Percentiles rank a stretch among this genome's conserved stretches.
Evolutionary conservation across 2,113 vertebrate genomes (phyloP).

Genomic region (Calyptomena viridis): DNA sequence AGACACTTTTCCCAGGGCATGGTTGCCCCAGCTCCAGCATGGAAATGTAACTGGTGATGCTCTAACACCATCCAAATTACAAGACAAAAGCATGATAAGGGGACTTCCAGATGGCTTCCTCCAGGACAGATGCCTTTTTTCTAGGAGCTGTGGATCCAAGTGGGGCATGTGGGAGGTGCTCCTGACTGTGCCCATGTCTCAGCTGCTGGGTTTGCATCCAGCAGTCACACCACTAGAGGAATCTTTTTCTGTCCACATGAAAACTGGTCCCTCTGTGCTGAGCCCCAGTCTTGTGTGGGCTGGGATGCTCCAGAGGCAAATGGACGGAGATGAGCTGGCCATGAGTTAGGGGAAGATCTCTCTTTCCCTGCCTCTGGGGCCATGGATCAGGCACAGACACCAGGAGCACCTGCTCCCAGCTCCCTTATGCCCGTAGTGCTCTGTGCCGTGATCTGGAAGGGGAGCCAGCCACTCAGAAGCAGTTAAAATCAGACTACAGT

Average conservation of each 20-base stretch:
- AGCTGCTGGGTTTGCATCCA: not conserved
- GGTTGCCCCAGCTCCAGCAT: not conserved
- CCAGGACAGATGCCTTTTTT: not conserved
- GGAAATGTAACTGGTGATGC: not conserved
- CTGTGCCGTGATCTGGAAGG: not conserved
- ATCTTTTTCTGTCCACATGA: not conserved
- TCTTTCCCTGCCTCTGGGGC: not conserved
- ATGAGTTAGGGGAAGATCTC: not conserved
- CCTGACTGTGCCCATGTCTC: not conserved
- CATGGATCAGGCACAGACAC: not conserved
- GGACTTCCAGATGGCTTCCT: not conserved
- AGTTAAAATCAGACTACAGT: constrained; percentile 12
- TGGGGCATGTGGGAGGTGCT: not conserved
- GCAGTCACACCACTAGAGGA: not conserved
- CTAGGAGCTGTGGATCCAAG: not conserved
- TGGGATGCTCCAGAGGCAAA: not conserved
- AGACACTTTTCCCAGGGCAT: not conserved
- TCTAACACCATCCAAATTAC: not conserved
- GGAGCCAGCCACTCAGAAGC: not conserved
- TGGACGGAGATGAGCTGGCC: not conserved
- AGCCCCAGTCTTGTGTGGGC: not conserved
- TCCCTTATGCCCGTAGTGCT: not conserved
- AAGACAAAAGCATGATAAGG: not conserved
- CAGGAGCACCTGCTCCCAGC: not conserved
- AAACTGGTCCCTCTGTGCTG: not conserved